phyloP scores from a whole-genome alignment of 2,797 vertebrate species.

The Chelonia mydas region DNA sequence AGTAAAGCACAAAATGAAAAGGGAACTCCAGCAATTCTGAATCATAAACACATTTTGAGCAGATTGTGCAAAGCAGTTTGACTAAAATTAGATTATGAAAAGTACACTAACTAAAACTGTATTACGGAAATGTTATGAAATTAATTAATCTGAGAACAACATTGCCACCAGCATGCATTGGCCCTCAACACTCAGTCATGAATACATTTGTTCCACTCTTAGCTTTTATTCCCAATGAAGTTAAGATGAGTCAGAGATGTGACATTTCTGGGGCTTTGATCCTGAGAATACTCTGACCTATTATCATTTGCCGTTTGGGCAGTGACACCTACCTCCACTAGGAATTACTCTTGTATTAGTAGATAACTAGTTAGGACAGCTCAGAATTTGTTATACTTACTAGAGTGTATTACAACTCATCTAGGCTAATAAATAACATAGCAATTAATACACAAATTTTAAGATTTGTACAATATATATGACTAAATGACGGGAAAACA shows the following conservation, averaged over 20 bases:
- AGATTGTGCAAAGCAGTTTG: slow-evolving; percentile 76
- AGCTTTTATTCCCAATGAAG: slow-evolving; percentile 27
- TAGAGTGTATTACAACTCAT: not conserved
- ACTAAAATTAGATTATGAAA: slow-evolving; percentile 77
- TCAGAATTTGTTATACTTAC: slow-evolving; percentile 12
- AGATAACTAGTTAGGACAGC: not conserved
- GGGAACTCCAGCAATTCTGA: slow-evolving; percentile 67
- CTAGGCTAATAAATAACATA: slow-evolving; percentile 37
- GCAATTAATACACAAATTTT: slow-evolving; percentile 63
- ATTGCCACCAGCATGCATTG: slow-evolving; percentile 50
- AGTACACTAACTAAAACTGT: slow-evolving; percentile 68
- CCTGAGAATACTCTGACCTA: slow-evolving; percentile 1
- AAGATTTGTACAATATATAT: slow-evolving; percentile 32
- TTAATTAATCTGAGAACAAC: slow-evolving; percentile 70
- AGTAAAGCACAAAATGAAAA: slow-evolving; percentile 65
- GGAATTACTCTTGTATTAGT: not conserved
- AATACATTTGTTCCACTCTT: slow-evolving; percentile 37
- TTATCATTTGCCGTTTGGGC: slow-evolving; percentile 17
- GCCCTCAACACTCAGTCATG: slow-evolving; percentile 22
- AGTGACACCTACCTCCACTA: slow-evolving; percentile 17
- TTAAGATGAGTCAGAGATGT: not conserved
- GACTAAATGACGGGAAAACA: slow-evolving; percentile 52
- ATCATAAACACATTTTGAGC: slow-evolving; percentile 74
- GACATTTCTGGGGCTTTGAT: slow-evolving; percentile 47
- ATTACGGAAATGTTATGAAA: slow-evolving; percentile 71